Base-by-base conservation (phyloP, 92 coral and sea anemone species). In the Phenganax stokvisi region DNA sequence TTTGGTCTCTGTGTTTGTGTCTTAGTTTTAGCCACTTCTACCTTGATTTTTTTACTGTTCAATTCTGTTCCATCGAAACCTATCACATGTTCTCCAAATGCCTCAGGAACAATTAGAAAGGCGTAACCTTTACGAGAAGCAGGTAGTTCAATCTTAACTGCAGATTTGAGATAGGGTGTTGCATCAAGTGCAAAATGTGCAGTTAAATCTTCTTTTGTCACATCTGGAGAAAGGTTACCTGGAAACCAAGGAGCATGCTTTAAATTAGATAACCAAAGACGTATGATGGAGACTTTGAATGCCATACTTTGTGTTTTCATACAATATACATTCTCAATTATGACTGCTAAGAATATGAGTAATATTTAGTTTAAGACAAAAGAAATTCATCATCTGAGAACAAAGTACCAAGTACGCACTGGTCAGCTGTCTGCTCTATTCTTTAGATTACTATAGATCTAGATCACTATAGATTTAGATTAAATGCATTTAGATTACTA, bases 121-220 rank as follows among this genome's bases (percentile, higher is more conserved):
- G 90, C 98, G 84, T 87, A 94, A 1, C 97, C 96, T 72, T 92
- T 86, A 51, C 92, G 91, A 44, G 76, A 65, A 16, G 47, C 47
- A 37, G 96, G 91, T 15, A 94, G 89, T 30, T 94, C 98, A 15
- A 94, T 89, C 92, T 97, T 92, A 80, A 91, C 89, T 6, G 96
- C 87, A 4, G 98, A 89, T 3, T 93, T 84, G 30, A 92, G 83
- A 83, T 94, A 92, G 10, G 98, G 98, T 6, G 98, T 87, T 54
- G 90, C 85, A 58, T 94, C 91, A 15, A 94, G 80, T 59, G 96
- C 91, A 85, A 92, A 90, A 70, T 86, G 93, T 12, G 84, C 91
- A 52, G 87, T 81, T 30, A 94, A 80, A 72, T 90, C 93, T 37
- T 94, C 97, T 56, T 87, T 88, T 10, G 98, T 92, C 4, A 89